Conservation (phyloP, 2,888 invertebrate species). For the Platycnemis pennipes region DNA sequence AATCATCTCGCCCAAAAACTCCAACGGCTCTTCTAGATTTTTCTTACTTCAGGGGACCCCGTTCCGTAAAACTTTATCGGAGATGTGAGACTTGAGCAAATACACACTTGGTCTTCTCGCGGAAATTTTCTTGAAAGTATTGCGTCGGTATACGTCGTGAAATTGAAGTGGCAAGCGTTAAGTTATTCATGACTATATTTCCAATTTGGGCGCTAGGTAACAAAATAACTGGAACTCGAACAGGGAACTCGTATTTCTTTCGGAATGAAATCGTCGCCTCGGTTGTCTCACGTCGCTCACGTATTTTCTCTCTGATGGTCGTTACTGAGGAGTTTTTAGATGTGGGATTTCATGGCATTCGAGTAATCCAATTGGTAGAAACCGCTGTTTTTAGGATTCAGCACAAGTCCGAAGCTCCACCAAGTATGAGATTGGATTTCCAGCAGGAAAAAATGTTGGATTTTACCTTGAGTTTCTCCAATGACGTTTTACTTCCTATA, state of each 20-base stretch:
- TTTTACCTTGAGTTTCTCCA: not conserved
- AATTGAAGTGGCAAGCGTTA: not conserved
- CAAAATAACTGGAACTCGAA: not conserved
- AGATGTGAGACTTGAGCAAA: not conserved
- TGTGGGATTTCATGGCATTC: not conserved
- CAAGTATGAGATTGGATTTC: not conserved
- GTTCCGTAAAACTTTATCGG: constrained; percentile 7
- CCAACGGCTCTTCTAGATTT: constrained; percentile 15
- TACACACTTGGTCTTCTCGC: not conserved
- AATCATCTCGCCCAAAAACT: constrained; percentile 28
- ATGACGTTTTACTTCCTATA: not conserved
- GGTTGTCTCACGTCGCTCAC: not conserved
- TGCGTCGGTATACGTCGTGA: not conserved
- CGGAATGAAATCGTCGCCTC: not conserved
- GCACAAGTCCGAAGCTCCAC: not conserved
- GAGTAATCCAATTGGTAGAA: not conserved
- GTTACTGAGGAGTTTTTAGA: not conserved
- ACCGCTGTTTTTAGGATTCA: not conserved
- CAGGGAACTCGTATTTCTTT: not conserved
- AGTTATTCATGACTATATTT: not conserved
- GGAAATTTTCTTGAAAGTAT: not conserved
- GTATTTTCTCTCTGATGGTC: not conserved
- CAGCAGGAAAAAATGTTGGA: not conserved
- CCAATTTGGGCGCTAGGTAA: not conserved
- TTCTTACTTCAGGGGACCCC: not conserved